Evolutionary conservation across 1,140 invertebrate species (phyloP).

Genomic region (Drosophila lini): DNA sequence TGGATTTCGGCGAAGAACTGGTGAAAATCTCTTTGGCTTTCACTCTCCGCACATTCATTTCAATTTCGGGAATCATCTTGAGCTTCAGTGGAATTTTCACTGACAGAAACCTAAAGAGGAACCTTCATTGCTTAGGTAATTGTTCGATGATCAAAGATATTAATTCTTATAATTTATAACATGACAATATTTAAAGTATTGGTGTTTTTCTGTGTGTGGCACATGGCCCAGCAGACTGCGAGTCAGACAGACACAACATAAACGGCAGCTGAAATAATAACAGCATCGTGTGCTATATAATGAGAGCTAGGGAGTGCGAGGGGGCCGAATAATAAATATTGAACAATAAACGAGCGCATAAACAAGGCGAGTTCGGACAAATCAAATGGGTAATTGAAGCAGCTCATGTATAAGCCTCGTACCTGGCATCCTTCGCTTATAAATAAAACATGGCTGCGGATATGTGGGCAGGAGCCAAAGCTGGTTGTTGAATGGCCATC

Average conservation of each 20-base stretch:
- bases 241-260: constrained; percentile 11
- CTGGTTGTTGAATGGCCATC: constrained; percentile 5
- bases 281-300: constrained; percentile 7
- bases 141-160: not conserved
- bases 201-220: not conserved
- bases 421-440: constrained; percentile 41
- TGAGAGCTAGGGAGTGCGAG: constrained; percentile 1
- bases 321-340: constrained; percentile 36
- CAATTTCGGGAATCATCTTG: constrained; percentile 10
- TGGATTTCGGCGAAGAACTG: constrained; percentile 18
- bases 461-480: constrained; percentile 38
- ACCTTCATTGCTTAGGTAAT: not conserved
- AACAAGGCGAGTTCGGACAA: constrained; percentile 43
- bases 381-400: constrained; percentile 61
- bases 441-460: constrained; percentile 71
- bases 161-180: not conserved
- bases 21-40: constrained; percentile 31
- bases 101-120: not conserved
- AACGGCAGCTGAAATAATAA: constrained; percentile 28
- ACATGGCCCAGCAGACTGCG: not conserved
- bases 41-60: constrained; percentile 7
- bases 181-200: not conserved
- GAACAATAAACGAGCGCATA: constrained; percentile 50
- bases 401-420: constrained; percentile 26
- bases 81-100: not conserved